Evolutionary conservation across 2,113 vertebrate species (phyloP), one percentile per base, ranked within the genome.

Genomic region (Corynorhinus townsendii): DNA sequence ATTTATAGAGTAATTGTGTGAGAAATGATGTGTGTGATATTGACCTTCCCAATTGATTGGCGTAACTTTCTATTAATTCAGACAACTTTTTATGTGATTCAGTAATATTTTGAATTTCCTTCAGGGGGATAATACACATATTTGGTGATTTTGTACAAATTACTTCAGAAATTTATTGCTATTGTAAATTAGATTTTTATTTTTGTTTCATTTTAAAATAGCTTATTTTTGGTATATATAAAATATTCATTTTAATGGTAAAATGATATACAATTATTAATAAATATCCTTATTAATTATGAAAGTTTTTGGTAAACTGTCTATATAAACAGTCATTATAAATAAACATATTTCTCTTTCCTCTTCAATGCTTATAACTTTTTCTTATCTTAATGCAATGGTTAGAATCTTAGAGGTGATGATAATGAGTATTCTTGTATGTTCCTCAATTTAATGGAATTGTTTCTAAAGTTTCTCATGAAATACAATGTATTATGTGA

Each of bases 71-170:
- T 91, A 66, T 80, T 85, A 66, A 77, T 79, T 82, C 62, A 93
- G 20, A 81, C 11, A 71, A 43, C 62, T 5, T 71, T 82, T 79
- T 89, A 76, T 43, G 14, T 52, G 49, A 43, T 75, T 75, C 35
- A 79, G 4, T n/a, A 75, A 75, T n/a, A 28, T 40, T 68, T 91
- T 90, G 16, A 64, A 84, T 90, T 84, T 93, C 62, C 26, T 85
- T 38, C 1, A 75, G 19, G 49, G 4, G 4, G 54, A 45, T 72
- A 19, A 56, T 56, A 93, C 1, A 35, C 5, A 33, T 75, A 62
- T 81, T 92, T 96, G 38, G 45, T 92, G n/a, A 49, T 72, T 93
- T 86, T 69, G 17, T 72, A 54, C 4, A 77, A 93, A 59, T 92
- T 87, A 40, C 1, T 38, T 97, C 54, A 86, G 64, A 81, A 45